Evolutionary conservation across 1,140 invertebrate species (phyloP), one percentile per base, ranked within the genome.

Genomic region (Drosophila malerkotliana): DNA sequence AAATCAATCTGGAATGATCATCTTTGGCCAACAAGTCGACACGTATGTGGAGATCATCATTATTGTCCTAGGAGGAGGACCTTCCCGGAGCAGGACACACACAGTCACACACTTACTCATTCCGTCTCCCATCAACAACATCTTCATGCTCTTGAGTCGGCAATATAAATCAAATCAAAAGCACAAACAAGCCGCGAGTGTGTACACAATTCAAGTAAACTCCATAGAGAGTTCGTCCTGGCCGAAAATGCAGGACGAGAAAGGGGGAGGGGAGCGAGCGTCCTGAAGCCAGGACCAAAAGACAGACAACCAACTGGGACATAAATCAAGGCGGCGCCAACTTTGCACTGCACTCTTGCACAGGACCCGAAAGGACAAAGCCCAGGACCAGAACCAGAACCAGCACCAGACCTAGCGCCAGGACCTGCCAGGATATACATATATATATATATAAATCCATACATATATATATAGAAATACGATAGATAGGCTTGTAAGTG

Each of bases 131-230:
- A 61, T 68, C 66, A 57, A 69, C 67, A 69, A 57, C 67, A 71
- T 71, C 67, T 57, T 69, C 67, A 71, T 69, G 67, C 67, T 69
- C 67, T 71, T 69, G 64, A 71, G 64, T 71, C 64, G 67, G 60
- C 60, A 75, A 75, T 75, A 75, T 75, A 75, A 75, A 75, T 75
- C 72, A 75, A 75, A 75, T 75, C 72, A 75, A 75, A 75, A 75
- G 71, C 72, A 66, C 72, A 75, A 75, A 75, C 72, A 74, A 74
- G 71, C 72, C 72, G 72, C 72, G 71, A 74, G 72, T 74, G 71
- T 74, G 72, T 74, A 74, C 72, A 74, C 72, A 75, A 74, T 75
- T 75, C 54, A 66, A 74, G 72, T 74, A 44, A 64, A 64, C 60
- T 74, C 67, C 67, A 26, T 37, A 32, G 67, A 71, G 67, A 71